Conservation (phyloP, 2,888 invertebrate species). For the Drosophila limbata region DNA sequence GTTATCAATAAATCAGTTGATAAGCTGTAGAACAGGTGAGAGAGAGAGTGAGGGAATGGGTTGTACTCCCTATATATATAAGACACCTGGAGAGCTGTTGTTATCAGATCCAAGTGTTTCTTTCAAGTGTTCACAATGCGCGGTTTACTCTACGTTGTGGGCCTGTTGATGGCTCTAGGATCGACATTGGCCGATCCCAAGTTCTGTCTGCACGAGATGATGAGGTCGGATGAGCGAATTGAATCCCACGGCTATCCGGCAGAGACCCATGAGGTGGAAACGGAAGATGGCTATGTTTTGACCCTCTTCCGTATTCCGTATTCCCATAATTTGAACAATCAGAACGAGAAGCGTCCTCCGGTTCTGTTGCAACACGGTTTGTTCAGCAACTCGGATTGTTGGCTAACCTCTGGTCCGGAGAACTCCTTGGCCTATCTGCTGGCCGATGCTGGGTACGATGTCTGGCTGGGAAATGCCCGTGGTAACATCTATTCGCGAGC, state of each 20-base stretch:
- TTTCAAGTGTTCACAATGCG: constrained; percentile 43
- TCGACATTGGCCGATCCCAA: constrained; percentile 25
- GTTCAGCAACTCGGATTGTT: constrained; percentile 83
- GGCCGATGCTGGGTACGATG: constrained; percentile 83
- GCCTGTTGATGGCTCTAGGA: constrained; percentile 27
- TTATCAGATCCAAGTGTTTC: constrained; percentile 19
- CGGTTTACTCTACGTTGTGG: constrained; percentile 5
- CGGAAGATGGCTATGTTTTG: constrained; percentile 81
- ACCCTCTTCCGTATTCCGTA: constrained; percentile 83
- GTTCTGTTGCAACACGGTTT: constrained; percentile 87
- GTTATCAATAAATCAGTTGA: constrained; percentile 56
- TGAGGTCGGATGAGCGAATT: constrained; percentile 73
- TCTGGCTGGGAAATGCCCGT: constrained; percentile 84
- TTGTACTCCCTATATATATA: constrained; percentile 31
- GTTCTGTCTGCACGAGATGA: constrained; percentile 38
- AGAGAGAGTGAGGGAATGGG: neutral
- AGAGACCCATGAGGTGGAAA: constrained; percentile 87
- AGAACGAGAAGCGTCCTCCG: constrained; percentile 74
- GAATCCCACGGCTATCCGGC: constrained; percentile 87
- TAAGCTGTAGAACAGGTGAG: constrained; percentile 12
- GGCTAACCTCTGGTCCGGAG: constrained; percentile 75
- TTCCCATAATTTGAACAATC: constrained; percentile 71
- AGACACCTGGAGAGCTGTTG: neutral
- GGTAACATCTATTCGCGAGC: constrained; percentile 82
- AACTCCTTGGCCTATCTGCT: constrained; percentile 81